A percentile compares a stretch with the other conserved stretches of the same genome.
These are phyloP conservation scores for Dynastes tityus DNA, from an alignment of 2,888 invertebrate genomes.

Conservation along the genomic window DNA sequence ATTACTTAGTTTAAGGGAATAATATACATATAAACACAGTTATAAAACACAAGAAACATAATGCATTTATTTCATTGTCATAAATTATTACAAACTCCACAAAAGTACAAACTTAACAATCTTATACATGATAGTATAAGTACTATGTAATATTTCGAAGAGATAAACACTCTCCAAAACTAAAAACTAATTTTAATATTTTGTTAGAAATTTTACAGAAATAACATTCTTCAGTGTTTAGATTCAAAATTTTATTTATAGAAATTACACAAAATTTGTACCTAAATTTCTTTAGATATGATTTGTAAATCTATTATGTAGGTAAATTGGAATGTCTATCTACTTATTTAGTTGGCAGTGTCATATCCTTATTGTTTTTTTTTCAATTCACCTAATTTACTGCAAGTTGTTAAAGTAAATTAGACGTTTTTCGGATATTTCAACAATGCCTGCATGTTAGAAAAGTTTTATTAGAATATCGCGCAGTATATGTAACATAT, in stretches of 20 bases:
- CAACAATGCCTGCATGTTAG: constrained; percentile 34
- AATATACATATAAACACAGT: constrained; percentile 11
- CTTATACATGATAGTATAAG: constrained; percentile 29
- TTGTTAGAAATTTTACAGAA: neutral
- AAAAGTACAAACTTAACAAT: constrained; percentile 45
- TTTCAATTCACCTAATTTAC: constrained; percentile 19
- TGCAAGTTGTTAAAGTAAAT: constrained; percentile 8
- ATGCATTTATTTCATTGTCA: constrained; percentile 35
- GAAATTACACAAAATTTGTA: constrained; percentile 1
- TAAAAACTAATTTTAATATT: neutral
- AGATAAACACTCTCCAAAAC: constrained; percentile 5
- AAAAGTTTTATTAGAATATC: constrained; percentile 17
- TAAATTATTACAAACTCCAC: constrained; percentile 44
- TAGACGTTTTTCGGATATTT: constrained; percentile 26
- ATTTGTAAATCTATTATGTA: constrained; percentile 1
- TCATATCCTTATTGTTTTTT: constrained; percentile 36
- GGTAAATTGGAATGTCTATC: constrained; percentile 35
- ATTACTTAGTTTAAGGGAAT: no score
- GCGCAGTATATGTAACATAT: constrained; percentile 33
- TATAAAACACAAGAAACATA: constrained; percentile 20
- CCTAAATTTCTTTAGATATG: constrained; percentile 3
- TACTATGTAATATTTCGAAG: constrained; percentile 14
- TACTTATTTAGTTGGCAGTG: constrained; percentile 39
- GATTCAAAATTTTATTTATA: neutral
- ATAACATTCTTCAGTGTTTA: neutral